These are phyloP conservation scores for Amphipoea oculea DNA, from an alignment of 2,888 invertebrate species.

Conservation along the genomic window DNA sequence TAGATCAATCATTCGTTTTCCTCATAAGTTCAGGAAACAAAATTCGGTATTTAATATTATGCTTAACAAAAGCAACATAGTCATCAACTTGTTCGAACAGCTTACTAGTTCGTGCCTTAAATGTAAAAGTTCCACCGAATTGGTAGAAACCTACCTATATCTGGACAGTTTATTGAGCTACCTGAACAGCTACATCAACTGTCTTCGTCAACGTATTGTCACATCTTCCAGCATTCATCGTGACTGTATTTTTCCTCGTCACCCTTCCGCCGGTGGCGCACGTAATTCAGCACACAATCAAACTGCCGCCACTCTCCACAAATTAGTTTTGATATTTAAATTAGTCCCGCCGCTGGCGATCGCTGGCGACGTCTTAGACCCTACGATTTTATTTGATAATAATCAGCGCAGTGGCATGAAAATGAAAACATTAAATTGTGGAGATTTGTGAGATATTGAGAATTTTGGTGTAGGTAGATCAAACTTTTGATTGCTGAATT, in stretches of 20 bases:
- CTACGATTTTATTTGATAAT: conserved; percentile 33
- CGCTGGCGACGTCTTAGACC: conserved; percentile 70
- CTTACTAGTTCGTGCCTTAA: not conserved
- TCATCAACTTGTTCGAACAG: not conserved
- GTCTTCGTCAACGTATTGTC: not conserved
- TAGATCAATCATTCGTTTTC: not conserved
- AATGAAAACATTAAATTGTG: not conserved
- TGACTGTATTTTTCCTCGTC: conserved; percentile 28
- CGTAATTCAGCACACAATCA: conserved; percentile 84
- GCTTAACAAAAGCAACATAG: not conserved
- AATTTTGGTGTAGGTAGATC: not conserved
- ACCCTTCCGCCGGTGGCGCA: conserved; percentile 56
- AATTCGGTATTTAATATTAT: not conserved
- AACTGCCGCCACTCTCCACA: conserved; percentile 83
- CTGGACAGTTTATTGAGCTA: not conserved
- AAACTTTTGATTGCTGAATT: not conserved
- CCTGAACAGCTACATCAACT: not conserved
- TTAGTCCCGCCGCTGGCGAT: conserved; percentile 81
- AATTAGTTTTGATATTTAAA: conserved; percentile 90
- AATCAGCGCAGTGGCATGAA: not conserved
- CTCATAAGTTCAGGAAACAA: not conserved
- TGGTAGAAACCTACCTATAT: not conserved
- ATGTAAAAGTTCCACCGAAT: not conserved
- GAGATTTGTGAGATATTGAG: not conserved
- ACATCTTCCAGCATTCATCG: conserved; percentile 16